Evolutionary conservation across 1,140 invertebrate species (phyloP).

Genomic region (Sycobia sp.): DNA sequence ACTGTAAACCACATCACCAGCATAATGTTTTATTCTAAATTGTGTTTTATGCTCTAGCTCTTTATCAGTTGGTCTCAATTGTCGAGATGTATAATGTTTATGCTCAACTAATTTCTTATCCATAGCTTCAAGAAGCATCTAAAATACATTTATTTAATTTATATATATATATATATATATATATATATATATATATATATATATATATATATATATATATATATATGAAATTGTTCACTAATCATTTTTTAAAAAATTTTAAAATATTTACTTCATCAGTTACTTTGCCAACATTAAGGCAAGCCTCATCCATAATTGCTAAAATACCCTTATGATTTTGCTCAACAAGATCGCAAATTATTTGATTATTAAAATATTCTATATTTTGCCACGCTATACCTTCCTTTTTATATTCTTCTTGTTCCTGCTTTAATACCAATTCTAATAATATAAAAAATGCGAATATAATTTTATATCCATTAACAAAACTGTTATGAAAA

Average conservation of each 20-base stretch:
- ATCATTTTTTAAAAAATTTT: too few relatives aligned
- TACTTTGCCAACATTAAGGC: constrained; percentile 91
- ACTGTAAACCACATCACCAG: constrained; percentile 93
- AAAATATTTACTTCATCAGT: constrained; percentile 72
- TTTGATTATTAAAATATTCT: constrained; percentile 92
- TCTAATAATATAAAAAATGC: constrained; percentile 64
- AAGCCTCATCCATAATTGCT: constrained; percentile 93
- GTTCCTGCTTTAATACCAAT: constrained; percentile 93
- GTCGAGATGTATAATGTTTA: constrained; percentile 88
- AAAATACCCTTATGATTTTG: constrained; percentile 88
- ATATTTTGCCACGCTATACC: constrained; percentile 91
- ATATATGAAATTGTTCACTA: too few relatives aligned
- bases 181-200: too few relatives aligned
- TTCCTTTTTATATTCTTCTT: constrained; percentile 92
- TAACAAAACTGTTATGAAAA: too few relatives aligned
- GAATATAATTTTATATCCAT: too few relatives aligned
- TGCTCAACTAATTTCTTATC: constrained; percentile 86
- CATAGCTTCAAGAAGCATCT: constrained; percentile 91
- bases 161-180: too few relatives aligned
- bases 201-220: too few relatives aligned
- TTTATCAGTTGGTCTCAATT: constrained; percentile 81
- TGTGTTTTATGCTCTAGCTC: constrained; percentile 79
- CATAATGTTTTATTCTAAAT: constrained; percentile 90
- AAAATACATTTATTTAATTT: constrained; percentile 18
- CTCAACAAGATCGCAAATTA: constrained; percentile 93